These are phyloP conservation scores for Chrysina gloriosa DNA, from an alignment of 2,888 invertebrate species.

Conservation along the genomic window DNA sequence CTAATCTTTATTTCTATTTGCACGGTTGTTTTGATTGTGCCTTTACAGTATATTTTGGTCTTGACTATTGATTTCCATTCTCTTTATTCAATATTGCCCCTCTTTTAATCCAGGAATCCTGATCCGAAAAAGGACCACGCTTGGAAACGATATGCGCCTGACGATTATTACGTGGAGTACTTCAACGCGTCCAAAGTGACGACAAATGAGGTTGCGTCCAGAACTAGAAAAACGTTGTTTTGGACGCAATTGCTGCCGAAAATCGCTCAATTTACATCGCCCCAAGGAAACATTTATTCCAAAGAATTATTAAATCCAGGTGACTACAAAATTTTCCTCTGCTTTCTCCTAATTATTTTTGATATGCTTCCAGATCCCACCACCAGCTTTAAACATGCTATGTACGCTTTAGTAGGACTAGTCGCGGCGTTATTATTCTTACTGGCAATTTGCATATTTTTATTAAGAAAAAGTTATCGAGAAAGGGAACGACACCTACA, in stretches of 20 bases:
- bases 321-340: constrained; percentile 42
- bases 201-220: constrained; percentile 46
- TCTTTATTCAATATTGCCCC: neutral
- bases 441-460: constrained; percentile 67
- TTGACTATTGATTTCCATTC: neutral
- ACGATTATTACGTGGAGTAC: constrained; percentile 67
- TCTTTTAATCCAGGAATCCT: constrained; percentile 66
- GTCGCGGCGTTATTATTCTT: constrained; percentile 67
- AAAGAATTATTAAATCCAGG: constrained; percentile 58
- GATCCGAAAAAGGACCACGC: constrained; percentile 67
- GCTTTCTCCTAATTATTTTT: neutral
- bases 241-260: constrained; percentile 65
- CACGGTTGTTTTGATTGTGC: too few species aligned
- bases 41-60: too few species aligned
- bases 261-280: constrained; percentile 49
- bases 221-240: constrained; percentile 56
- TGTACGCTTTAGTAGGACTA: constrained; percentile 71
- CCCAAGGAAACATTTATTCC: constrained; percentile 45
- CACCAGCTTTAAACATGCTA: constrained; percentile 70
- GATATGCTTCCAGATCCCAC: constrained; percentile 57
- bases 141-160: constrained; percentile 73
- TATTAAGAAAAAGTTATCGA: constrained; percentile 65
- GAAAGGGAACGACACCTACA: constrained; percentile 59
- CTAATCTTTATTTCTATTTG: too few species aligned
- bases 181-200: constrained; percentile 55